Evolutionary conservation across 2,797 vertebrate species (phyloP), one percentile per base, ranked within the genome.

Genomic region (Peromyscus aztecus): DNA sequence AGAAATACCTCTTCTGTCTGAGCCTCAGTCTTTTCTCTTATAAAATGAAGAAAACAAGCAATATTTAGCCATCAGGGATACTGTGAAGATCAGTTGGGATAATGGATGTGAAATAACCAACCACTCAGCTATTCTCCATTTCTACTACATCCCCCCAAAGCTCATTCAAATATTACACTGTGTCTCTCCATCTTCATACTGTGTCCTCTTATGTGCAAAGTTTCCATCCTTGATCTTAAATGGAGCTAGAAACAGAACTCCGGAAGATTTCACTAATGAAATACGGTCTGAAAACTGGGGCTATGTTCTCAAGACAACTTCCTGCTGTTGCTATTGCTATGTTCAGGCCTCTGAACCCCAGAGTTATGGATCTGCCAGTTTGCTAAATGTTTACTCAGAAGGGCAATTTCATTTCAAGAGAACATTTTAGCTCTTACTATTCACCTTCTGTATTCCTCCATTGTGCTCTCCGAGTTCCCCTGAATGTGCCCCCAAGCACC

Each of bases 311-410:
- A 52, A 95, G 37, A 73, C 67, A 57, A 57, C 89, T 88, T 92
- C 75, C 78, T 95, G 31, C 59, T n/a, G 73, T 59, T 17, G 13
- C 86, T 46, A 0, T 94, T 94, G 91, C 76, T 63, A 37, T 46
- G 27, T 75, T 97, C 49, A 84, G 65, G 27, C 84, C 46, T 95
- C 75, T 90, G 59, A 93, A 81, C 57, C 24, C 40, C 34, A 75
- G 87, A 92, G 91, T 93, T 94, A 96, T 84, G 80, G 83, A 94
- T 95, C 89, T 95, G 96, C 93, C 80, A 94, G 93, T 92, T 95
- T 96, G 89, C 95, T 94, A 87, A 96, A 90, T 91, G 96, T 93
- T 95, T 93, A 94, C 96, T 95, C 96, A 88, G 87, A 97, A 95
- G 96, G 84, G 84, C 92, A 84, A 91, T 96, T 97, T 94, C 67